Evolutionary conservation across 2,113 vertebrate species (phyloP).

Genomic region (Hemiprocne comata): DNA sequence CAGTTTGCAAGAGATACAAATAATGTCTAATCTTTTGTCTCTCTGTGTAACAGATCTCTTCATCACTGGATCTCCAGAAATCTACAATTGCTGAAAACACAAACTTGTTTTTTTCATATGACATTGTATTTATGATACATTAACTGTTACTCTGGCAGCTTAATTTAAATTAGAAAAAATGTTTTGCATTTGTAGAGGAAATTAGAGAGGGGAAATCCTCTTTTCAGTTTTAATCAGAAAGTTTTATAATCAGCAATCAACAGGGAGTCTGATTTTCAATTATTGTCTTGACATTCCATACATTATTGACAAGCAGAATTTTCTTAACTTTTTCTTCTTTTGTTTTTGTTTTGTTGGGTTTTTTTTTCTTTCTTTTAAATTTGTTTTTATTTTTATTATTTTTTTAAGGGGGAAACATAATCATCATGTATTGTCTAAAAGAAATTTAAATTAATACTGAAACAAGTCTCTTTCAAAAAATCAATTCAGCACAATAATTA

Average conservation of each 20-base stretch:
- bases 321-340: not conserved
- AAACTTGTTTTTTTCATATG: not conserved
- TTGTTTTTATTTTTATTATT: not conserved
- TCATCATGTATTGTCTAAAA: not conserved
- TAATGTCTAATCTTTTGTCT: not conserved
- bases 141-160: not conserved
- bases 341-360: not conserved
- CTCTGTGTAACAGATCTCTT: not conserved
- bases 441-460: not conserved
- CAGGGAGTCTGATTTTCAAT: not conserved
- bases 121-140: not conserved
- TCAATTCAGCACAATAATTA: not conserved
- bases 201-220: not conserved
- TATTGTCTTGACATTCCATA: not conserved
- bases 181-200: not conserved
- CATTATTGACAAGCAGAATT: not conserved
- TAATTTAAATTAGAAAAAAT: not conserved
- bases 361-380: not conserved
- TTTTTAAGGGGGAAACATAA: not conserved
- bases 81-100: not conserved
- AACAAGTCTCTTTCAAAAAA: not conserved
- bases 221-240: not conserved
- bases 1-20: not conserved
- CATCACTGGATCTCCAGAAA: not conserved
- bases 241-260: not conserved